Conservation (phyloP, 2,888 invertebrate species). For the Pegoplata infirma region DNA sequence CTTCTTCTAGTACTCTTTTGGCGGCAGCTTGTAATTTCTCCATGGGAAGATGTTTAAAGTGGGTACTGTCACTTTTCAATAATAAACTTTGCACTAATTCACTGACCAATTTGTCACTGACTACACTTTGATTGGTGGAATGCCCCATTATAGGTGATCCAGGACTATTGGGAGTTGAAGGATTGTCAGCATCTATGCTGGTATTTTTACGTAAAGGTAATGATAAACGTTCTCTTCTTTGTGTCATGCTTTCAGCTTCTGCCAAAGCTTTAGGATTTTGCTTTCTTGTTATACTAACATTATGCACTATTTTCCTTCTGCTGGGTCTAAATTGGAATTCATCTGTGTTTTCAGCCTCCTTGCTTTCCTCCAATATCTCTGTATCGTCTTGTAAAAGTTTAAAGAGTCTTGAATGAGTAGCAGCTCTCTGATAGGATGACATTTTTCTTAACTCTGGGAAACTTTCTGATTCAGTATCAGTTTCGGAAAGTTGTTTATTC, state of each 20-base stretch:
- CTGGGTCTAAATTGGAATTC: constrained; percentile 73
- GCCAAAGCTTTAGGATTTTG: constrained; percentile 73
- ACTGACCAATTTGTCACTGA: constrained; percentile 80
- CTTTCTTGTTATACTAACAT: constrained; percentile 77
- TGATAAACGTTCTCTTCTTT: constrained; percentile 79
- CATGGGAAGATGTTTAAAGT: constrained; percentile 80
- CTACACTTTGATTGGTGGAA: constrained; percentile 77
- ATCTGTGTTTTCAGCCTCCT: constrained; percentile 63
- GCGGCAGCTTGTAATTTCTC: constrained; percentile 81
- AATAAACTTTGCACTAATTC: constrained; percentile 81
- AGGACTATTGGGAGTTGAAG: constrained; percentile 80
- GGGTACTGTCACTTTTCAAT: constrained; percentile 80
- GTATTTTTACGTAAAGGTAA: constrained; percentile 78
- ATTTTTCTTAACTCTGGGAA: constrained; percentile 81
- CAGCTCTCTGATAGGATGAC: constrained; percentile 83
- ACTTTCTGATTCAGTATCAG: constrained; percentile 82
- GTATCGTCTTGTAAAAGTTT: constrained; percentile 83
- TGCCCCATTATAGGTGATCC: constrained; percentile 76
- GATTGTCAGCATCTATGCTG: constrained; percentile 79
- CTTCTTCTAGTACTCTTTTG: constrained; percentile 80
- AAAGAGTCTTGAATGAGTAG: constrained; percentile 85
- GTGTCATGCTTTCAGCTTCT: constrained; percentile 76
- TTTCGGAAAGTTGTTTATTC: constrained; percentile 83
- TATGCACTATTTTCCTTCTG: constrained; percentile 76
- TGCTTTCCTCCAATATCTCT: constrained; percentile 69